phyloP scores from a whole-genome alignment of 2,888 invertebrate genomes.

The Metallyticus violacea region DNA sequence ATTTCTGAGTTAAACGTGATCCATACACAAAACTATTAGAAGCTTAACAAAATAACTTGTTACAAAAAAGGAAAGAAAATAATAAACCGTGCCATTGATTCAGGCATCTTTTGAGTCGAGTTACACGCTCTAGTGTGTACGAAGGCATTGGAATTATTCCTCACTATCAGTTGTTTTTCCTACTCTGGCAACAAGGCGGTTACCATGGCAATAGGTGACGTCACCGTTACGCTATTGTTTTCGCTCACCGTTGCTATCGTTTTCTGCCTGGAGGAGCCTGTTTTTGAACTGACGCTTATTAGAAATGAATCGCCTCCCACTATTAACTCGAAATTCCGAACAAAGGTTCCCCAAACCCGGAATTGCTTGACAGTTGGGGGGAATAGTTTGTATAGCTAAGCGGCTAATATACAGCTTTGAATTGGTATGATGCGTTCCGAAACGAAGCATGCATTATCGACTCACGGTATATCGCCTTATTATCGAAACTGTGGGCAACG shows the following conservation, averaged over 20 bases:
- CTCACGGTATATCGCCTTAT: background rate
- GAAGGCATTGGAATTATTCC: no score
- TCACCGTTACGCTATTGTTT: background rate
- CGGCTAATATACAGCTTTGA: background rate
- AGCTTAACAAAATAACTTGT: no score
- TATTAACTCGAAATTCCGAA: background rate
- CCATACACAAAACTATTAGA: no score
- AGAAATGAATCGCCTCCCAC: no score
- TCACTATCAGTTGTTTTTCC: background rate
- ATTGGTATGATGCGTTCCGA: background rate
- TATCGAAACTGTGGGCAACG: background rate
- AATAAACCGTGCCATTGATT: no score
- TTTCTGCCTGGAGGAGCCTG: background rate
- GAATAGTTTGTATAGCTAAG: background rate
- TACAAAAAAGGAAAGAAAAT: no score
- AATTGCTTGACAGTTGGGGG: no score
- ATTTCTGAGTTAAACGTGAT: no score
- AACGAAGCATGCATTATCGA: no score
- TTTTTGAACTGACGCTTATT: background rate
- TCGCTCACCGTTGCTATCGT: background rate
- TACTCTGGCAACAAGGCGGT: background rate
- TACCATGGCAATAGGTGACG: background rate
- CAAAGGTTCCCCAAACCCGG: background rate
- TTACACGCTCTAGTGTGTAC: no score
- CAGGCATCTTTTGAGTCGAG: no score